Base-by-base conservation (phyloP, 2,888 invertebrate species). In the Cartodere bifasciata region DNA sequence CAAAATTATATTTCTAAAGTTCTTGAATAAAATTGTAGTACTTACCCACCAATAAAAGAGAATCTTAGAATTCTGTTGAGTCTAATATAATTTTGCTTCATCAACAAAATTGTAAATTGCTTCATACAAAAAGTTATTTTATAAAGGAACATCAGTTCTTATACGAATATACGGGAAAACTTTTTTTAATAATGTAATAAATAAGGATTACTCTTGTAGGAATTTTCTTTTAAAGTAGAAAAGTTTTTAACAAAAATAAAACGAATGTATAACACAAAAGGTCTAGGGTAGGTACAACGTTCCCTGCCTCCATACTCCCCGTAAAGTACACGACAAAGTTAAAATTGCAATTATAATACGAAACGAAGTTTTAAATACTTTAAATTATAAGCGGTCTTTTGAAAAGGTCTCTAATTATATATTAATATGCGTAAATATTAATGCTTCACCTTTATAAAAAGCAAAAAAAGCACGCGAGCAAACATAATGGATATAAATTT, bases 161-260 rank as follows among this genome's bases (percentile, higher is more conserved):
- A n/a, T n/a, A n/a, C n/a, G n/a, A n/a, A n/a, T n/a, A n/a, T n/a
- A n/a, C n/a, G n/a, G 25, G 28, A 24, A 46, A 51, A 51, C 45
- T 52, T 52, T 53, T 52, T 52, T 53, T 52, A 54, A 53, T 54
- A 53, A 53, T 50, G 50, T 44, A 41, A 38, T 43, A 43, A 49
- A 52, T 52, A 51, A 52, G 52, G 50, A 52, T 49, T 40, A 48
- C 48, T 48, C 52, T 52, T 49, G 47, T 50, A 48, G 52, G 52
- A 51, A 50, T 50, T 47, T 50, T 48, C 49, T 47, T 50, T 43
- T 45, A 51, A 52, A 49, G 51, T 49, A 44, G 48, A 42, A 50
- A 52, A 52, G 46, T 52, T 52, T 46, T 45, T 42, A 45, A 47
- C 47, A 49, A 50, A 50, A 50, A 50, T 48, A 49, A 46, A 48